Conservation (phyloP, 2,797 vertebrate species). For the Karalla daura region DNA sequence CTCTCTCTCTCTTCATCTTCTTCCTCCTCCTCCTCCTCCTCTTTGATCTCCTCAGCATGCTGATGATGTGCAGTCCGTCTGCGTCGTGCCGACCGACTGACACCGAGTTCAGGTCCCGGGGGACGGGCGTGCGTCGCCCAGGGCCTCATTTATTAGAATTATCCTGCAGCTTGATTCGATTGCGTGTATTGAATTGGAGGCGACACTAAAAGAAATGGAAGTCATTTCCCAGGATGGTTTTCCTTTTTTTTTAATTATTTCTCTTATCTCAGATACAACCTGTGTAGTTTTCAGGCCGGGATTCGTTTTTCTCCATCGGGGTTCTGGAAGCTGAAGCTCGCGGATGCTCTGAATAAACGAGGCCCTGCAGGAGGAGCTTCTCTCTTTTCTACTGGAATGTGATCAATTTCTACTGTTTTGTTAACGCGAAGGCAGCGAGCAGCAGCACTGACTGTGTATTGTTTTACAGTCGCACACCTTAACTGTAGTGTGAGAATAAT, state of each 20-base stretch:
- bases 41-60: conserved; percentile 44
- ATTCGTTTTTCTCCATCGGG: conserved; percentile 27
- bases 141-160: conserved; percentile 49
- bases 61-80: conserved; percentile 20
- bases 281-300: conserved; percentile 11
- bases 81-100: conserved; percentile 30
- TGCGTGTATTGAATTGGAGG: conserved; percentile 3
- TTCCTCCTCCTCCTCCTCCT: background rate
- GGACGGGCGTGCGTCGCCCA: background rate
- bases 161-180: conserved; percentile 26
- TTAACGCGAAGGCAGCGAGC: conserved; percentile 39
- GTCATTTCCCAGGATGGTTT: background rate
- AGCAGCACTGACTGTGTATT: conserved; percentile 70
- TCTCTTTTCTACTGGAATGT: conserved; percentile 70
- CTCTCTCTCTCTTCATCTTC: background rate
- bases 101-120: conserved; percentile 25
- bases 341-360: conserved; percentile 35
- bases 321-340: background rate
- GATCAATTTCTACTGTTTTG: conserved; percentile 58
- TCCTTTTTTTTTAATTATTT: conserved; percentile 31
- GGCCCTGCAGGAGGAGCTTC: conserved; percentile 31
- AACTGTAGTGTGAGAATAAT: conserved; percentile 75
- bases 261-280: conserved; percentile 13
- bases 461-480: conserved; percentile 65
- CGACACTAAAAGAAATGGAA: conserved; percentile 25